Base-by-base conservation (phyloP, 2,888 invertebrate species). In the Agrochola macilenta region DNA sequence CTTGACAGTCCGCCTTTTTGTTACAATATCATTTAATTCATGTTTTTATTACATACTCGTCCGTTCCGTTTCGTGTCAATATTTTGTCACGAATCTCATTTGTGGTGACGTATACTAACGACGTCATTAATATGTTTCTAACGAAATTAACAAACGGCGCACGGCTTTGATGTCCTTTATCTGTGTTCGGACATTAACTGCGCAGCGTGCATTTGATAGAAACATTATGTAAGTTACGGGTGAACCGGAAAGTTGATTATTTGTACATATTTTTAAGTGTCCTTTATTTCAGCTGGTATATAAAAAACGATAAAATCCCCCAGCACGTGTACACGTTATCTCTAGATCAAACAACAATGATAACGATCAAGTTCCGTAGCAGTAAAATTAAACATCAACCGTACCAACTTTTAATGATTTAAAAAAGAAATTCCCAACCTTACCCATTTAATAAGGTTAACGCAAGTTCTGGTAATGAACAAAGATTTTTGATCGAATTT, bases 41-140 rank as follows among this genome's bases (percentile, higher is more conserved):
- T 92, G 90, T 94, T 95, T 94, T 95, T 94, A 91, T 90, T 88
- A 84, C 83, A 85, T 89, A 90, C 89, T 89, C 88, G 85, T 83
- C 83, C 89, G 83, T 83, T 81, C 86, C 79, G 79, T 85, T 86
- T 86, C 94, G 92, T 95, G 95, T 96, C 96, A 96, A 96, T 96
- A 96, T 96, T 96, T 94, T 96, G 96, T 96, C 96, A 96, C 96
- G 96, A 96, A 93, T 93, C 91, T 91, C 94, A 95, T 95, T 95
- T 92, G 87, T 89, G 87, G 90, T 90, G 96, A 96, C 96, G 92
- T 93, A 87, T 92, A 96, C 94, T 95, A 96, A 96, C 96, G 95
- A 87, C 85, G 87, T 92, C 94, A 95, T 96, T 96, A 96, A 96
- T 96, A 94, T 93, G 92, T 92, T 94, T 94, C 93, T 95, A 94